Conservation (phyloP, 2,888 invertebrate genomes). For the Odiellus spinosus region DNA sequence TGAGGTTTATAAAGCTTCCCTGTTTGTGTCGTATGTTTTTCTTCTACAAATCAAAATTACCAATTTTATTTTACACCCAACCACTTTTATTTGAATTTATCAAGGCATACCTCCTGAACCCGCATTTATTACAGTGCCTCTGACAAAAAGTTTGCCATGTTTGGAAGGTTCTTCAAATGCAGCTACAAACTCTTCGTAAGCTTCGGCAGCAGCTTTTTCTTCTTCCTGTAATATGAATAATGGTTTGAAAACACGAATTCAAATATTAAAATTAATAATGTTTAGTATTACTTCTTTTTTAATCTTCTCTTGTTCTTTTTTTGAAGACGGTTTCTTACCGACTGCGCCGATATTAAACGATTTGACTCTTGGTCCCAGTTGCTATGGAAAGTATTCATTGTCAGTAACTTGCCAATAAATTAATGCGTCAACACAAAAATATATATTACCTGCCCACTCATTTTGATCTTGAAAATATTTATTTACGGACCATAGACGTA, state of each 20-base stretch:
- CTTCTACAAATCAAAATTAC: slow-evolving; percentile 40
- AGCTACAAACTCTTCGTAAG: slow-evolving; percentile 92
- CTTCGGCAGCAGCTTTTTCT: slow-evolving; percentile 38
- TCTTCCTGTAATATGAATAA: slow-evolving; percentile 24
- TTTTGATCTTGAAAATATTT: no score
- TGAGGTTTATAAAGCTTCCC: slow-evolving; percentile 79
- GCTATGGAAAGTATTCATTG: no score
- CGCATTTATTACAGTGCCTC: slow-evolving; percentile 93
- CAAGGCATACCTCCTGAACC: slow-evolving; percentile 60
- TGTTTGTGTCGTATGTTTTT: slow-evolving; percentile 63
- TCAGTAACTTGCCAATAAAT: no score
- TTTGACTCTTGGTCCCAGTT: slow-evolving; percentile 42
- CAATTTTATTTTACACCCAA: background rate
- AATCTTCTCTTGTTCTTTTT: slow-evolving; percentile 58
- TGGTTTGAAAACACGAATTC: background rate
- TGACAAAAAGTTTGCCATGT: slow-evolving; percentile 83
- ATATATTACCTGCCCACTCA: no score
- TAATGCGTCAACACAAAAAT: no score
- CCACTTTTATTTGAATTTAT: slow-evolving; percentile 4
- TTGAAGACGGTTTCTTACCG: slow-evolving; percentile 43
- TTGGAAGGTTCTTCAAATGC: slow-evolving; percentile 75
- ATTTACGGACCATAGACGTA: no score
- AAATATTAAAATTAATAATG: slow-evolving; percentile 30
- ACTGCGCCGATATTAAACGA: slow-evolving; percentile 57
- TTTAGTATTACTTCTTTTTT: slow-evolving; percentile 70